phyloP scores from a whole-genome alignment of 2,113 vertebrate genomes.

The Anoura caudifer region DNA sequence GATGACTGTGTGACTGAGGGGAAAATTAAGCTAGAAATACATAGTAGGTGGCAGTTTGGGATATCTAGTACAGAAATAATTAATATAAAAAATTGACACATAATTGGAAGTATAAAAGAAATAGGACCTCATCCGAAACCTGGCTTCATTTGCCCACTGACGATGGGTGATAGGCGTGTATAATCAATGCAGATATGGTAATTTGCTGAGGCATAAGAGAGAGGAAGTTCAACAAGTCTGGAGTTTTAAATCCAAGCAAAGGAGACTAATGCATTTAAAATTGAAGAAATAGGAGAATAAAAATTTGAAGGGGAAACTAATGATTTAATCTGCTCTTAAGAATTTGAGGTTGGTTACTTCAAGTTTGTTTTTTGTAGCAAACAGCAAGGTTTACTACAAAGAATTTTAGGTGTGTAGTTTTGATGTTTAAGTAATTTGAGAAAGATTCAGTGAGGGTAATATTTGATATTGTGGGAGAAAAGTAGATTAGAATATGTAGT shows the following conservation, averaged over 20 bases:
- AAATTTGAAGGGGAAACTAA: background rate
- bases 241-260: background rate
- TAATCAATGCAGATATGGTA: slow-evolving; percentile 36
- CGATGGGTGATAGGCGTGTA: background rate
- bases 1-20: background rate
- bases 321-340: background rate
- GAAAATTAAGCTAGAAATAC: background rate
- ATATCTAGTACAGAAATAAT: background rate
- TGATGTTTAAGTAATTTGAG: background rate
- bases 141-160: slow-evolving; percentile 17
- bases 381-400: no score
- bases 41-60: background rate
- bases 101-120: slow-evolving; percentile 15
- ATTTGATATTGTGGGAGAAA: background rate
- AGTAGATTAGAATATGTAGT: background rate
- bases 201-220: background rate
- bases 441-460: background rate
- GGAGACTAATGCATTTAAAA: background rate
- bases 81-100: background rate
- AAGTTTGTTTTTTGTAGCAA: background rate
- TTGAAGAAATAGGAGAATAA: background rate
- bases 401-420: background rate
- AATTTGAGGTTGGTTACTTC: background rate
- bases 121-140: slow-evolving; percentile 27
- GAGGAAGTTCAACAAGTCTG: slow-evolving; percentile 9